phyloP scores from a whole-genome alignment of 2,113 vertebrate species.

The Archocentrus centrarchus region DNA sequence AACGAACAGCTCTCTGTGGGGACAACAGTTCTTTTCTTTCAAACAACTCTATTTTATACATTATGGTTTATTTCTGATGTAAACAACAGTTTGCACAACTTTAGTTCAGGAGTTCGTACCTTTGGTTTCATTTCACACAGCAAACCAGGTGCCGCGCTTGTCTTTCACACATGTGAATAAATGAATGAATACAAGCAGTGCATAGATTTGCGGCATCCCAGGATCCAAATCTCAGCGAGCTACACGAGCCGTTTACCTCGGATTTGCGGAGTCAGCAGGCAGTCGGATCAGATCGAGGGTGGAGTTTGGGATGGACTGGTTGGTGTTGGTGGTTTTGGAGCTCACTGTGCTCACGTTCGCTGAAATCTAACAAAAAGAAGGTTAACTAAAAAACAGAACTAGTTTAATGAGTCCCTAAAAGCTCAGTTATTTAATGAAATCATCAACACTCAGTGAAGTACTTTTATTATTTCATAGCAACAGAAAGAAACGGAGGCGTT shows the following conservation, averaged over 20 bases:
- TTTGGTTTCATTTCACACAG: not conserved
- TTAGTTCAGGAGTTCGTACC: not conserved
- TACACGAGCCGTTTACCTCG: not conserved
- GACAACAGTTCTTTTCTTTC: not conserved
- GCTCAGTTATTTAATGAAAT: not conserved
- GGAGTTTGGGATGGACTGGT: not conserved
- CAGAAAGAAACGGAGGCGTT: not conserved
- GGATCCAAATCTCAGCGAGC: not conserved
- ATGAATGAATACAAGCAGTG: not conserved
- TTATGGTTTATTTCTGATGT: not conserved
- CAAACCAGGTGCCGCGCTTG: not conserved
- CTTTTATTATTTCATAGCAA: not conserved
- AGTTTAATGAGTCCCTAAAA: not conserved
- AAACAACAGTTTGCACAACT: not conserved
- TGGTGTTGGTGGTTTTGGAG: not conserved
- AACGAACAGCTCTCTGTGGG: fast-evolving
- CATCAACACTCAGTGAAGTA: not conserved
- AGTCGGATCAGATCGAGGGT: not conserved
- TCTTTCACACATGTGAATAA: fast-evolving
- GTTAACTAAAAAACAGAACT: fast-evolving
- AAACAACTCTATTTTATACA: not conserved
- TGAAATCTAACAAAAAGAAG: not conserved
- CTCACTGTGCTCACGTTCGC: not conserved
- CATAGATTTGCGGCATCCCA: not conserved
- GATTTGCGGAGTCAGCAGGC: not conserved